Evolutionary conservation across 1,140 invertebrate species (phyloP), one percentile per base, ranked within the genome.

Genomic region (Melanaphis sacchari): DNA sequence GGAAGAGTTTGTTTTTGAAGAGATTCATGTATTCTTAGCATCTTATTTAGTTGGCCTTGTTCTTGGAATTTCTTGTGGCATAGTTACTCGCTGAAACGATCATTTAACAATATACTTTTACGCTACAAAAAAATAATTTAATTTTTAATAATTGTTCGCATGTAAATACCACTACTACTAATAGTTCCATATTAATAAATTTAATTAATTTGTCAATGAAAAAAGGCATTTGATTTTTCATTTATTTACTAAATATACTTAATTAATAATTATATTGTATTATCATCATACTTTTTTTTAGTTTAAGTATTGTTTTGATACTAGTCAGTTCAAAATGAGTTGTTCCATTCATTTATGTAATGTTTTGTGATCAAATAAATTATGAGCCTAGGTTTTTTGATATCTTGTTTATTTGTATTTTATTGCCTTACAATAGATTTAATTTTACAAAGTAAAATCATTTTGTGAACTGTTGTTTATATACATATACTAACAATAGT

Each of bases 21-120:
- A 97, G 95, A 96, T 97, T 82, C 97, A 98, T 94, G 96, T 97
- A 87, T 98, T 98, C 95, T 94, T 97, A 90, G 96, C 96, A 52
- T 97, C 97, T 22, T 98, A 98, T 95, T 95, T 96, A 91, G 97
- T 96, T 94, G 97, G 97, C 81, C 94, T 97, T 94, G 96, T 97
- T 52, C 94, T 97, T 94, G 97, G 97, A 1, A 94, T 96, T 46
- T 96, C 95, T 31, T 94, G 94, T 81, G 94, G 94, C 11, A 94
- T 94, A 26, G 41, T 93, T 76, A 76, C 93, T 26, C 94, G 94
- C 81, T 94, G 88, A 93, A 94, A 85, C 21, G 52, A 40, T 66
- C 54, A 66, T 90, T 40, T 3, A 54, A 40, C 4, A 59, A 59
- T 59, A 40, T 8, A 40, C 38, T 54, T 90, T 52, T 36, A 52